These are phyloP conservation scores for Agelaius tricolor DNA, from an alignment of 2,113 vertebrate species.

Conservation along the genomic window DNA sequence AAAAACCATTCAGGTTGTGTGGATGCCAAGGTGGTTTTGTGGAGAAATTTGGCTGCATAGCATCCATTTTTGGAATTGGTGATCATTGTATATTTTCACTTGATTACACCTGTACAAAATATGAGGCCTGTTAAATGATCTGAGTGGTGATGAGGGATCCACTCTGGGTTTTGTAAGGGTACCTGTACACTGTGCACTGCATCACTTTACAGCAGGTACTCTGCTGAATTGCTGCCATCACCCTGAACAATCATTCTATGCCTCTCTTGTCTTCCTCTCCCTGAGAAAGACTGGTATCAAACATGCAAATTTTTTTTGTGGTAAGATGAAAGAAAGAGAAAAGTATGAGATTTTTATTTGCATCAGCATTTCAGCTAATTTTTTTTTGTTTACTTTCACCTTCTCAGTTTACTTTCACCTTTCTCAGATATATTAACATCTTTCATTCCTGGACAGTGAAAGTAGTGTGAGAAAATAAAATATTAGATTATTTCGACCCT, in stretches of 20 bases:
- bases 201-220: neutral
- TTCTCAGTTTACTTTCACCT: neutral
- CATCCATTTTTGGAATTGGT: neutral
- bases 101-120: conserved; percentile 1
- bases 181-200: neutral
- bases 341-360: neutral
- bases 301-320: neutral
- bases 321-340: neutral
- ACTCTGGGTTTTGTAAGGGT: neutral
- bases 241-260: neutral
- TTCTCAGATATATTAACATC: neutral
- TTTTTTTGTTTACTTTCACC: neutral
- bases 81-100: neutral
- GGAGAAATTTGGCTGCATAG: neutral
- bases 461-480: neutral
- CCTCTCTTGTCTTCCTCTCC: neutral
- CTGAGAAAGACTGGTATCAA: neutral
- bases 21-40: neutral
- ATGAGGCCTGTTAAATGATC: neutral
- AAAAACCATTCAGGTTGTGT: conserved; percentile 7
- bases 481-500: neutral
- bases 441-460: neutral
- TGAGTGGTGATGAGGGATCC: neutral
- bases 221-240: neutral
- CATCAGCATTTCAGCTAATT: neutral